Evolutionary conservation across 2,888 invertebrate genomes (phyloP).

Genomic region (Biston betularia): DNA sequence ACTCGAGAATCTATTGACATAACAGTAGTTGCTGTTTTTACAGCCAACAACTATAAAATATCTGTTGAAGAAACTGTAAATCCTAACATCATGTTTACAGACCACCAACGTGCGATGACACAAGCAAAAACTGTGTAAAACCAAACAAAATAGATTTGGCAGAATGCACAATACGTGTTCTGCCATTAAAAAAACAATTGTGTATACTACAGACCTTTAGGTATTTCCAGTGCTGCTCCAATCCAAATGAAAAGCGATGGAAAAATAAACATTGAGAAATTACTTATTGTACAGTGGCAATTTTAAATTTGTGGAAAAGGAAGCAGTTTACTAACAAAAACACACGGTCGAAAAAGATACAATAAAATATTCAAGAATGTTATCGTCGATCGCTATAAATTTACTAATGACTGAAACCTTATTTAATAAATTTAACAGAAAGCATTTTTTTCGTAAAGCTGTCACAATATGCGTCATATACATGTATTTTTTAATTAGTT

Average conservation of each 20-base stretch:
- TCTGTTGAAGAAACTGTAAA: constrained; percentile 22
- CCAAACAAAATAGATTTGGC: constrained; percentile 22
- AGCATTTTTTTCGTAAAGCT: not conserved
- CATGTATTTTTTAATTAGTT: not conserved
- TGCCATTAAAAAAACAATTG: constrained; percentile 46
- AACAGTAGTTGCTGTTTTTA: constrained; percentile 18
- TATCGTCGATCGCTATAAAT: too few species aligned
- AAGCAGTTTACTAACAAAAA: not conserved
- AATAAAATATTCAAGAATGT: not conserved
- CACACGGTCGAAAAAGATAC: not conserved
- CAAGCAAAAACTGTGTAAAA: constrained; percentile 25
- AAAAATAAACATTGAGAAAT: constrained; percentile 58
- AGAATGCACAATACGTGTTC: constrained; percentile 14
- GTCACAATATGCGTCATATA: constrained; percentile 7
- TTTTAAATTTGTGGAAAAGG: constrained; percentile 16
- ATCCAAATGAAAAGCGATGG: constrained; percentile 76
- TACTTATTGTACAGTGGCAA: constrained; percentile 33
- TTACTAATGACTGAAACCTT: too few species aligned
- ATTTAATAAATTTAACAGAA: not conserved
- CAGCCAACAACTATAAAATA: constrained; percentile 26
- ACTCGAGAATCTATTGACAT: constrained; percentile 7
- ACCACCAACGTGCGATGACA: constrained; percentile 29
- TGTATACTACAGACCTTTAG: constrained; percentile 90
- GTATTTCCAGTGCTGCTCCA: constrained; percentile 92
- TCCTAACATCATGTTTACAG: constrained; percentile 29